phyloP scores from a whole-genome alignment of 2,888 invertebrate species.

The Acleris sparsana region DNA sequence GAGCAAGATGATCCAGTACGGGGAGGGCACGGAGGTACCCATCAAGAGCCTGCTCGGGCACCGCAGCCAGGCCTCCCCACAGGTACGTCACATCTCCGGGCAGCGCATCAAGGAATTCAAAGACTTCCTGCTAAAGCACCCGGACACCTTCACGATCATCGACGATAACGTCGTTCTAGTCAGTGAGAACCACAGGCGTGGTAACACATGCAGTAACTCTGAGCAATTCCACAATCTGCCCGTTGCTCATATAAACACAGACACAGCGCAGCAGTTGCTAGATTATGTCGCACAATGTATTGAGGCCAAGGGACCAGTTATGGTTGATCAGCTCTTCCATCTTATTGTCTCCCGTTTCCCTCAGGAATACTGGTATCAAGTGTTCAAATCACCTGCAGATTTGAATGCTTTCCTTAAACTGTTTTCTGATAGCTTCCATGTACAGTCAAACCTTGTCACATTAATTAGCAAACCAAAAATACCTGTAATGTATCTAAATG shows the following conservation, averaged over 20 bases:
- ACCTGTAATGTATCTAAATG: slow-evolving; percentile 82
- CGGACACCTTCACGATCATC: slow-evolving; percentile 92
- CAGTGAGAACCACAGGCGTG: slow-evolving; percentile 87
- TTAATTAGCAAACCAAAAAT: slow-evolving; percentile 90
- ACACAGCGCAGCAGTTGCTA: slow-evolving; percentile 91
- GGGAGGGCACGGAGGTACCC: slow-evolving; percentile 97
- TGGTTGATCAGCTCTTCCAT: slow-evolving; percentile 94
- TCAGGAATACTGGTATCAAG: slow-evolving; percentile 90
- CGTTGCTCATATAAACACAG: slow-evolving; percentile 91
- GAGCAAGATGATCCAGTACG: slow-evolving; percentile 96
- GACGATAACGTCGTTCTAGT: slow-evolving; percentile 93
- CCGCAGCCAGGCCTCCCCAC: slow-evolving; percentile 97
- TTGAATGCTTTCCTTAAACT: slow-evolving; percentile 95
- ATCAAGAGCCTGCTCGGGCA: slow-evolving; percentile 98
- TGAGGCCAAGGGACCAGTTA: slow-evolving; percentile 91
- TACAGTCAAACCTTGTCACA: slow-evolving; percentile 95
- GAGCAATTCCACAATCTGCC: slow-evolving; percentile 88
- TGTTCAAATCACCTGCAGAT: slow-evolving; percentile 96
- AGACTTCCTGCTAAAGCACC: slow-evolving; percentile 93
- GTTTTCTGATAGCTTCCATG: slow-evolving; percentile 97
- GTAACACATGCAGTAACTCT: slow-evolving; percentile 86
- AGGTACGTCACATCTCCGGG: slow-evolving; percentile 97
- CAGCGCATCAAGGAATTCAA: slow-evolving; percentile 97
- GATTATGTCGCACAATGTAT: slow-evolving; percentile 93
- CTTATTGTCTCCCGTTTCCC: slow-evolving; percentile 90